Conservation (phyloP, 2,113 vertebrate genomes). For the Scalopus aquaticus region DNA sequence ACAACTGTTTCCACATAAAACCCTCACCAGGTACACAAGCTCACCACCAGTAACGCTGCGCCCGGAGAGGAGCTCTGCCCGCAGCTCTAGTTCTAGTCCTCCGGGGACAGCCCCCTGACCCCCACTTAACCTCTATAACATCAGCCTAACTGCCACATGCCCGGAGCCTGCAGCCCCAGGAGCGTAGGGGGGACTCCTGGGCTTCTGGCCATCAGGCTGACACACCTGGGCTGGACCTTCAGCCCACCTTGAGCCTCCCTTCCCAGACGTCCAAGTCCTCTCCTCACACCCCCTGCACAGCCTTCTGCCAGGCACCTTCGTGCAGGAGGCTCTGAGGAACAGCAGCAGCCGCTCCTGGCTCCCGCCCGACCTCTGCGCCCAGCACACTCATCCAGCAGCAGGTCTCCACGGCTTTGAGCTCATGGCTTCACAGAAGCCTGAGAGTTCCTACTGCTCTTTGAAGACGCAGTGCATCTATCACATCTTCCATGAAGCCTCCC, state of each 20-base stretch:
- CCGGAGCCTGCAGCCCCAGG: not conserved
- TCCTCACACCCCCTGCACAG: not conserved
- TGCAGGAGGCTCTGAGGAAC: not conserved
- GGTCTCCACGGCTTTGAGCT: not conserved
- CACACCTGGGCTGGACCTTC: not conserved
- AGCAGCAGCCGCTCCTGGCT: not conserved
- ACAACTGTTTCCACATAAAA: not conserved
- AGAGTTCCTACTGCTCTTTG: not conserved
- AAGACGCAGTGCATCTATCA: not conserved
- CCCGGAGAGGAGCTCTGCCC: not conserved
- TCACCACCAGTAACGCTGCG: rapidly evolving
- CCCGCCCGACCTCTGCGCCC: not conserved
- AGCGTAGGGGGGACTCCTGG: rapidly evolving
- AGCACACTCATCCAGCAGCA: not conserved
- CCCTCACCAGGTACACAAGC: not conserved
- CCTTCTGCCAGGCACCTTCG: not conserved
- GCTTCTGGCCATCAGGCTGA: not conserved
- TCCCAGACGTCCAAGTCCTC: not conserved
- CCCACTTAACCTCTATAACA: rapidly evolving
- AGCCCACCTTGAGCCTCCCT: not conserved
- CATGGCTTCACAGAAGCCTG: rapidly evolving
- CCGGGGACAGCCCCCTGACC: not conserved
- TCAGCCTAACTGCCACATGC: not conserved
- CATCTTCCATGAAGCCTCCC: not conserved
- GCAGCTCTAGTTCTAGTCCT: not conserved